A percentile compares a stretch with the other conserved stretches of the same genome.
Evolutionary conservation across 1,140 invertebrate genomes (phyloP).

Genomic region (Ooceraea biroi): DNA sequence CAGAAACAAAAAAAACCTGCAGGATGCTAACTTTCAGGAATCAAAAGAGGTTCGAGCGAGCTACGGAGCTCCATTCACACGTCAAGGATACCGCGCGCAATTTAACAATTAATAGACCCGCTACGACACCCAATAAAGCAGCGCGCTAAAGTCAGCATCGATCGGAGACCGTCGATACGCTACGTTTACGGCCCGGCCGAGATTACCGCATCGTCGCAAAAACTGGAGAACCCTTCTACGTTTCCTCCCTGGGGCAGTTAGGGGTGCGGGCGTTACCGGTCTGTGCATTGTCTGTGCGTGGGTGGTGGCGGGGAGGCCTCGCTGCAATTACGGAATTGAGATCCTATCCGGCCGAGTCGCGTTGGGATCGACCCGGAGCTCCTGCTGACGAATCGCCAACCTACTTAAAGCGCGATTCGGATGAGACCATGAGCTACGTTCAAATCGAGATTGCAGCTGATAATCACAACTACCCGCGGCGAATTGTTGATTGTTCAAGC

Average conservation of each 20-base stretch:
- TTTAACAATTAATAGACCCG: slow-evolving; percentile 29
- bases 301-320: slow-evolving; percentile 16
- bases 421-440: background rate
- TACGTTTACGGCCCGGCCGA: slow-evolving; percentile 28
- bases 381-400: slow-evolving; percentile 47
- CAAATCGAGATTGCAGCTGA: background rate
- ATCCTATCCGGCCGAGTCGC: slow-evolving; percentile 72
- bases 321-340: slow-evolving; percentile 75
- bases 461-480: background rate
- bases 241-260: slow-evolving; percentile 3
- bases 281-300: slow-evolving; percentile 18
- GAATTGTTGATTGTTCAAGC: too few species aligned
- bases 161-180: slow-evolving; percentile 7
- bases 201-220: slow-evolving; percentile 21
- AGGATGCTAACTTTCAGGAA: background rate
- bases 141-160: slow-evolving; percentile 17
- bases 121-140: slow-evolving; percentile 26
- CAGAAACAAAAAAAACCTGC: background rate
- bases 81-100: slow-evolving; percentile 4
- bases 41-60: background rate
- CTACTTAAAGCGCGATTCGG: slow-evolving; percentile 42
- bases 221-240: background rate
- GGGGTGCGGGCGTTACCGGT: slow-evolving; percentile 2
- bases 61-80: background rate
- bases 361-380: slow-evolving; percentile 64